A percentile compares a stretch with the other conserved stretches of the same genome.
Conservation (phyloP, 2,888 invertebrate species). For the Eumacrocentrus americanus region DNA sequence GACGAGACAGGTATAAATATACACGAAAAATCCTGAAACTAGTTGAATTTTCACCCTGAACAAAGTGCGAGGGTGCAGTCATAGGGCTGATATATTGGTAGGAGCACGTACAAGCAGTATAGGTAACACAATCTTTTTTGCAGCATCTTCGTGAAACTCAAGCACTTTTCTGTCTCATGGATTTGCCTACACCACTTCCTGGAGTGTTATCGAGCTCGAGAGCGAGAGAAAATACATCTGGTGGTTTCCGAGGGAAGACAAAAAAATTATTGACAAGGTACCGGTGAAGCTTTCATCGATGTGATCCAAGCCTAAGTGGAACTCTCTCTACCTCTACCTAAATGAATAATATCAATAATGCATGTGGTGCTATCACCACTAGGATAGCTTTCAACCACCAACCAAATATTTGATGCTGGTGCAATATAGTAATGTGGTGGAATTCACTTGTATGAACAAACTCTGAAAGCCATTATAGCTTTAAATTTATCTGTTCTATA, state of each 20-base stretch:
- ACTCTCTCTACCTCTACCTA: neutral
- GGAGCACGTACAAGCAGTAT: conserved; percentile 12
- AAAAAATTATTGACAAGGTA: neutral
- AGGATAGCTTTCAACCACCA: neutral
- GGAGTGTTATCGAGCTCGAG: neutral
- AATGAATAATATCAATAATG: conserved; percentile 2
- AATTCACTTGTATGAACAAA: neutral
- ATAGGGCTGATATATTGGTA: conserved; percentile 14
- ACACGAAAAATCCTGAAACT: neutral
- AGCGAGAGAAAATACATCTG: too few species aligned
- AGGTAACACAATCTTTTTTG: neutral
- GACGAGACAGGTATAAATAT: neutral
- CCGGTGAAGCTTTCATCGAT: neutral
- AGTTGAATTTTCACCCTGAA: neutral
- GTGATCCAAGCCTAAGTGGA: neutral
- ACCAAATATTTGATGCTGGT: conserved; percentile 5
- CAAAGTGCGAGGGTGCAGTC: neutral
- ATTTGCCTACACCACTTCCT: neutral
- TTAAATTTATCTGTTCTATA: too few species aligned
- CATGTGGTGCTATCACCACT: neutral
- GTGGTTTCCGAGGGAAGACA: neutral
- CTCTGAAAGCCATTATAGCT: neutral
- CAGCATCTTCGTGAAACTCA: conserved; percentile 4
- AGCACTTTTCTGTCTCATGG: neutral
- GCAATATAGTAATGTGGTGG: neutral